Conservation (phyloP, 2,888 invertebrate species). For the Phrixothrix hirtus region DNA sequence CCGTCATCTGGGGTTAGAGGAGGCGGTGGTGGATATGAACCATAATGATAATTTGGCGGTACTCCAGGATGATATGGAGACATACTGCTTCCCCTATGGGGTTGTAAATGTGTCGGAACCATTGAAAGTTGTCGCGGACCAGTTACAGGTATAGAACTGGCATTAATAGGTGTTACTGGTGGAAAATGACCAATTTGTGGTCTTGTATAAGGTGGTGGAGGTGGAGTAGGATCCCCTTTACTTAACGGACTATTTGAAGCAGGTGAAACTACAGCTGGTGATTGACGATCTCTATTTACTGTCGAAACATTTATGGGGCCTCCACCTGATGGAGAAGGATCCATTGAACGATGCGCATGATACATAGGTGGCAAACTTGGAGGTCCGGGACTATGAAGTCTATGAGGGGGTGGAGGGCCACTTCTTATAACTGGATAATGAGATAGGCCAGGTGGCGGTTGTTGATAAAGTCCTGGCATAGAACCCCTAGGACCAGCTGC, state of each 20-base stretch:
- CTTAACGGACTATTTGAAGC: constrained; percentile 52
- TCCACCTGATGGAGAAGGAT: constrained; percentile 61
- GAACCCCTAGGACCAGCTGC: constrained; percentile 39
- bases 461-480: constrained; percentile 39
- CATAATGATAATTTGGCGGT: constrained; percentile 57
- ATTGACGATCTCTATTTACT: constrained; percentile 40
- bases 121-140: constrained; percentile 12
- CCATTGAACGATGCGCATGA: constrained; percentile 58
- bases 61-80: constrained; percentile 58
- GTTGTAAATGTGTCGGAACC: constrained; percentile 31
- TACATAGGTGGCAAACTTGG: constrained; percentile 52
- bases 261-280: constrained; percentile 53
- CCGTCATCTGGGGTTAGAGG: constrained; percentile 53
- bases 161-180: constrained; percentile 36
- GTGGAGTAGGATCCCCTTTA: constrained; percentile 39
- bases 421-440: constrained; percentile 43
- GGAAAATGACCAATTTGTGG: constrained; percentile 50
- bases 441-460: constrained; percentile 42
- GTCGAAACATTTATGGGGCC: constrained; percentile 56
- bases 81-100: constrained; percentile 46
- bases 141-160: too few species aligned
- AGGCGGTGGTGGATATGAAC: constrained; percentile 53
- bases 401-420: constrained; percentile 40
- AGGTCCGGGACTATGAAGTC: constrained; percentile 35
- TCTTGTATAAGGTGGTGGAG: constrained; percentile 50